These are phyloP conservation scores for Hippasteria phrygiana DNA, from an alignment of 53 echinoderm and acorn worm species.

Conservation along the genomic window DNA sequence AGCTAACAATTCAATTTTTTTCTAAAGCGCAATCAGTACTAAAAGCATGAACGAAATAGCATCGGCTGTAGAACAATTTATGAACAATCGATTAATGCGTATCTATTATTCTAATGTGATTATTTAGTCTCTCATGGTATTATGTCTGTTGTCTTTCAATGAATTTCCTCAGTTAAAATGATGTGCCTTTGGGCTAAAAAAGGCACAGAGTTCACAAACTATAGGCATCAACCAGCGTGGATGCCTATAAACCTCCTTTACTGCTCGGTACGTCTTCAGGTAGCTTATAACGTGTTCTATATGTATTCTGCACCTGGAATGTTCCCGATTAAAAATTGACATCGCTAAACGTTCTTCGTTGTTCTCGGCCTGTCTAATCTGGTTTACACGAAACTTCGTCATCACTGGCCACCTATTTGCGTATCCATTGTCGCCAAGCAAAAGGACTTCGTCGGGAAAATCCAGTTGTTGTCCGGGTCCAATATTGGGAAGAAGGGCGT, in stretches of 20 bases:
- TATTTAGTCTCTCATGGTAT: too few species aligned
- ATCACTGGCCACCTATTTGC: slow-evolving; percentile 26
- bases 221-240: slow-evolving; percentile 14
- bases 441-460: neutral
- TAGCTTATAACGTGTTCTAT: neutral
- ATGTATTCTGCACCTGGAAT: neutral
- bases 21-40: too few species aligned
- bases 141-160: too few species aligned
- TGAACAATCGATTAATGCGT: too few species aligned
- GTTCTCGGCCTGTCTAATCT: neutral
- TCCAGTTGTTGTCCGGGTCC: neutral
- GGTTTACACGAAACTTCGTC: neutral
- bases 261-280: neutral
- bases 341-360: neutral
- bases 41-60: too few species aligned
- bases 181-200: slow-evolving; percentile 5
- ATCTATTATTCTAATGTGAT: too few species aligned
- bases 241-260: neutral
- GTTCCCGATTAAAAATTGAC: neutral
- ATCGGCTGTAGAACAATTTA: too few species aligned
- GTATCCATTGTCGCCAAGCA: slow-evolving; percentile 41
- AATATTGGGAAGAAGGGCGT: neutral
- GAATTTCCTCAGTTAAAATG: neutral
- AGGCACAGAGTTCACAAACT: neutral
- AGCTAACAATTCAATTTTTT: too few species aligned